phyloP scores from a whole-genome alignment of 2,113 vertebrate genomes.

The Crotalus helleri region DNA sequence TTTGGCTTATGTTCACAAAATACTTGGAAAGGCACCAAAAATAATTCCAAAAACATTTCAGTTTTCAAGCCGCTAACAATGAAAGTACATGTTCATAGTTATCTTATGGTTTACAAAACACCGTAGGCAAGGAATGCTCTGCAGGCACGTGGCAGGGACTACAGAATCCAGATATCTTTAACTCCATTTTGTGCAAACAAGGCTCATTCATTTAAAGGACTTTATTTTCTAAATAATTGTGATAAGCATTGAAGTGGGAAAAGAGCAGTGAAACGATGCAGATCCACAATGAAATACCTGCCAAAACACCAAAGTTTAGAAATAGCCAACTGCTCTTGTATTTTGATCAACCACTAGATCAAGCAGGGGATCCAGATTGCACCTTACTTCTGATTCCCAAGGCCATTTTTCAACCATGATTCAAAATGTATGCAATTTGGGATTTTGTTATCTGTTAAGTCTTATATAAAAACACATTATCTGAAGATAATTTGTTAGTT shows the following conservation, averaged over 20 bases:
- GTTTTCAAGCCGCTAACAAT: neutral
- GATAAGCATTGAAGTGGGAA: neutral
- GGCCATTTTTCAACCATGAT: neutral
- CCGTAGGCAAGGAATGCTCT: neutral
- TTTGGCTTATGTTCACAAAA: neutral
- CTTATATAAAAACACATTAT: neutral
- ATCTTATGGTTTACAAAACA: slow-evolving; percentile 19
- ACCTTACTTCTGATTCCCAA: neutral
- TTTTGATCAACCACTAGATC: neutral
- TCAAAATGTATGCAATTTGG: neutral
- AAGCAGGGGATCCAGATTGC: neutral
- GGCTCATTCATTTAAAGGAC: neutral
- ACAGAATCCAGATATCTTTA: neutral
- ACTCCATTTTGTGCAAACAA: neutral
- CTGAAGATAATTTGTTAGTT: neutral
- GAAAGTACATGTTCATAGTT: slow-evolving; percentile 1
- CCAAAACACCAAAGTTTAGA: neutral
- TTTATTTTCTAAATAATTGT: neutral
- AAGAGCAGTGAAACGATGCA: fast-evolving
- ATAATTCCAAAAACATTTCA: neutral
- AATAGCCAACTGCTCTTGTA: neutral
- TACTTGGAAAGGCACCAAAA: slow-evolving; percentile 19
- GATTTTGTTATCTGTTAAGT: neutral
- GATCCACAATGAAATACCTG: neutral
- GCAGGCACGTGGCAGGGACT: neutral